phyloP scores from a whole-genome alignment of 1,140 invertebrate genomes.

The Drosophila aff. region DNA sequence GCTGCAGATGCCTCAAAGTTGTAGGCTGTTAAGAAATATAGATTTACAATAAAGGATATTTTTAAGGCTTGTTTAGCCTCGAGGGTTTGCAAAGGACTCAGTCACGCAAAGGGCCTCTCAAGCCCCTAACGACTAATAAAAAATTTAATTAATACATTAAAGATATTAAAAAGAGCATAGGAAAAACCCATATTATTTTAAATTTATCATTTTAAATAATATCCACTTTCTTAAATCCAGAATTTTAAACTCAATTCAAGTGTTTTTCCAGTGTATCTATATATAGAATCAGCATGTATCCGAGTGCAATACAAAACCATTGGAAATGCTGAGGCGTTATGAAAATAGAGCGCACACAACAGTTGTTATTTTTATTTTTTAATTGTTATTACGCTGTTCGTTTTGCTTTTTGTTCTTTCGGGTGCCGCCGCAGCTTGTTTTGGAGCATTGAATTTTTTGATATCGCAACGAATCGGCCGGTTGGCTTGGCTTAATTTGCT shows the following conservation, averaged over 20 bases:
- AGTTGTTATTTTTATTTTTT: constrained; percentile 80
- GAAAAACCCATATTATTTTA: too few relatives aligned
- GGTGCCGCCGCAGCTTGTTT: constrained; percentile 32
- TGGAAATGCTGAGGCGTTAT: constrained; percentile 81
- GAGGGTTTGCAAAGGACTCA: not conserved
- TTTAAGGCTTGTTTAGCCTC: not conserved
- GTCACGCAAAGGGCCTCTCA: not conserved
- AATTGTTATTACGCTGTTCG: constrained; percentile 74
- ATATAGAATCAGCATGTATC: constrained; percentile 44
- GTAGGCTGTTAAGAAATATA: too few relatives aligned
- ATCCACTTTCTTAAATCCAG: not conserved
- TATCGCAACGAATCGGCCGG: constrained; percentile 43
- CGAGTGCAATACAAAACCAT: constrained; percentile 67
- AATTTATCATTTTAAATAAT: not conserved
- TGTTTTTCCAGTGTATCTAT: constrained; percentile 30
- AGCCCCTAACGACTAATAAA: not conserved
- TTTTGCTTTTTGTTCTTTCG: constrained; percentile 42
- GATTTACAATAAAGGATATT: not conserved
- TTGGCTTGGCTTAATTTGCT: constrained; percentile 69
- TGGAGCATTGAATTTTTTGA: constrained; percentile 58
- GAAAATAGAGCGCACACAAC: constrained; percentile 78
- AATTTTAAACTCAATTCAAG: not conserved
- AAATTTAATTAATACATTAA: not conserved
- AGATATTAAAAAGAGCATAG: too few relatives aligned
- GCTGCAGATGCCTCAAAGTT: too few relatives aligned